Evolutionary conservation across 2,113 vertebrate genomes (phyloP).

Genomic region (Nesoenas mayeri): DNA sequence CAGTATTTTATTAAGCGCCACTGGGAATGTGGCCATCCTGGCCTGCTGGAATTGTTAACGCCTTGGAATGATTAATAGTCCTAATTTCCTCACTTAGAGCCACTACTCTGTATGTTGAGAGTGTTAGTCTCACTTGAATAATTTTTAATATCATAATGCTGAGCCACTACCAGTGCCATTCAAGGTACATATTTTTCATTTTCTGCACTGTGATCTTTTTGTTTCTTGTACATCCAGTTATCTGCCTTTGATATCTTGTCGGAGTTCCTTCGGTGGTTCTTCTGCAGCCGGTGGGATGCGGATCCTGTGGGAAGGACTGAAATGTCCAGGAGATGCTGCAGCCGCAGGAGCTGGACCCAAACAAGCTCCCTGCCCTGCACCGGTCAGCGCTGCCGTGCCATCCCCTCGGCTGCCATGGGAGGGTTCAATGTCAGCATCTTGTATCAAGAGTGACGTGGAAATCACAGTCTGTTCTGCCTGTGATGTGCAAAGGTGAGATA

Average conservation of each 20-base stretch:
- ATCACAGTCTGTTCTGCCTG: fast-evolving
- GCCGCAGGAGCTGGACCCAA: background rate
- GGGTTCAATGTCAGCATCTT: background rate
- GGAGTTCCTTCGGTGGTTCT: background rate
- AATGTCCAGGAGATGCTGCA: fast-evolving
- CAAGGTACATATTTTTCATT: background rate
- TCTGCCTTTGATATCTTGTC: background rate
- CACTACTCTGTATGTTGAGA: constrained; percentile 25
- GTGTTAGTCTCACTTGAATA: constrained; percentile 34
- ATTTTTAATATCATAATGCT: constrained; percentile 14
- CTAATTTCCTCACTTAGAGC: constrained; percentile 68
- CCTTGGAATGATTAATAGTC: constrained; percentile 65
- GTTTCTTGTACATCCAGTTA: background rate
- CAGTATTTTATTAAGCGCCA: constrained; percentile 64
- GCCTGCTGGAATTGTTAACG: constrained; percentile 65
- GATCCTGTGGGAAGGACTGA: background rate
- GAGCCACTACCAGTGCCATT: background rate
- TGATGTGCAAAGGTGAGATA: background rate
- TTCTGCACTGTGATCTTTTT: background rate
- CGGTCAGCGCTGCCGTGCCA: background rate
- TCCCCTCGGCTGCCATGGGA: fast-evolving
- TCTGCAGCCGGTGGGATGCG: fast-evolving
- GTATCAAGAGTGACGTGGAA: background rate
- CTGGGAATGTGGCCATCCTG: constrained; percentile 62
- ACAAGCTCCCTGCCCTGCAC: too few relatives aligned